These are phyloP conservation scores for Cyprinodon tularosa DNA, from an alignment of 2,113 vertebrate species.

Conservation along the genomic window DNA sequence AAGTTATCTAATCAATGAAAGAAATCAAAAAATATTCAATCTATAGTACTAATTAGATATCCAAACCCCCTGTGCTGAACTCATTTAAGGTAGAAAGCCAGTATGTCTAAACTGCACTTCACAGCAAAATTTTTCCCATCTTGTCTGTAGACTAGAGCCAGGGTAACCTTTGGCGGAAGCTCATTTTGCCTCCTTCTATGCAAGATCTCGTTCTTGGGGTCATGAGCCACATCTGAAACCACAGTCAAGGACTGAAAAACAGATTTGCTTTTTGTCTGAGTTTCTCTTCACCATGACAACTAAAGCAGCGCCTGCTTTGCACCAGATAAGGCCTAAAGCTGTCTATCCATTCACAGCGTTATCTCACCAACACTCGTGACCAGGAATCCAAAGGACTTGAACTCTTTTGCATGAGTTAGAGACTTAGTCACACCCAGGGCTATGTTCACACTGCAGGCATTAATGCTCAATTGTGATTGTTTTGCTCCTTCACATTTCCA, in stretches of 20 bases:
- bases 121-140: not conserved
- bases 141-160: too few relatives aligned
- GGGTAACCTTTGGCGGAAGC: not conserved
- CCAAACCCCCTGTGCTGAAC: not conserved
- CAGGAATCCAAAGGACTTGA: not conserved
- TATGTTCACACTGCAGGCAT: too few relatives aligned
- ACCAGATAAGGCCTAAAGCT: not conserved
- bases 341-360: not conserved
- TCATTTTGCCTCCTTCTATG: not conserved
- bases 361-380: not conserved
- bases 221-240: not conserved
- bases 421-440: too few relatives aligned
- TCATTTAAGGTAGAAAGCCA: not conserved
- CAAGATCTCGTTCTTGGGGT: not conserved
- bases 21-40: too few relatives aligned
- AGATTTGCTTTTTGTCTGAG: not conserved
- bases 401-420: too few relatives aligned
- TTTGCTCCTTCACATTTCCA: too few relatives aligned
- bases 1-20: not conserved
- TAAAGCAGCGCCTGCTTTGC: not conserved
- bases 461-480: too few relatives aligned
- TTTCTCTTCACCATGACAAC: too few relatives aligned
- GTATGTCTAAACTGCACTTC: not conserved
- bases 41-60: not conserved
- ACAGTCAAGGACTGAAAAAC: not conserved